Evolutionary conservation across 2,888 invertebrate species (phyloP).

Genomic region (Acrobasis consociella): DNA sequence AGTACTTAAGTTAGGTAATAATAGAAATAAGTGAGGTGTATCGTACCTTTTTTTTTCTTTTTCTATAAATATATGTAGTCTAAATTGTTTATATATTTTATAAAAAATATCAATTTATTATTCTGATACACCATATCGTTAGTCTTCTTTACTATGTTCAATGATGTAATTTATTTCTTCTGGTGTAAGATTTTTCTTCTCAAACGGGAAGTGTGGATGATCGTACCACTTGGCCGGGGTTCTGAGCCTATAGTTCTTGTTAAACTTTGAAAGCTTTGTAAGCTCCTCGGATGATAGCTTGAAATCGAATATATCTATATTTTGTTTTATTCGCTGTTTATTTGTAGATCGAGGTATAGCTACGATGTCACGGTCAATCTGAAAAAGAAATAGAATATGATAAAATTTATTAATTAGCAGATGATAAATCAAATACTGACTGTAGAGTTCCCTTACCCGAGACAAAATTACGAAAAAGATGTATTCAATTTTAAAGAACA

Average conservation of each 20-base stretch:
- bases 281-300: constrained; percentile 76
- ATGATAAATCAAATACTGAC: no score
- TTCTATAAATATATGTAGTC: no score
- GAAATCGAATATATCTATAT: constrained; percentile 83
- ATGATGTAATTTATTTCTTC: constrained; percentile 59
- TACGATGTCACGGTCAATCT: constrained; percentile 81
- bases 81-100: no score
- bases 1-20: no score
- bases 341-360: constrained; percentile 85
- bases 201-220: constrained; percentile 69
- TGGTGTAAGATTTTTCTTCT: constrained; percentile 63
- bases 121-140: constrained; percentile 26
- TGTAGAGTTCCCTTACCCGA: no score
- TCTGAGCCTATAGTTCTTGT: constrained; percentile 68
- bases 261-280: constrained; percentile 73
- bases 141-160: constrained; percentile 64
- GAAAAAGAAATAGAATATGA: constrained; percentile 25
- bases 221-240: constrained; percentile 68
- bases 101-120: no score
- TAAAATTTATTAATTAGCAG: no score
- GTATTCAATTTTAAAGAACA: no score
- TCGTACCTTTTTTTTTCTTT: no score
- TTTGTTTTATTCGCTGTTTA: constrained; percentile 77
- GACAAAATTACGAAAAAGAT: no score
- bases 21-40: no score